Percentiles rank a stretch among this genome's conserved stretches.
Evolutionary conservation across 1,140 invertebrate species (phyloP).

Genomic region (Zaprionus vittiger): DNA sequence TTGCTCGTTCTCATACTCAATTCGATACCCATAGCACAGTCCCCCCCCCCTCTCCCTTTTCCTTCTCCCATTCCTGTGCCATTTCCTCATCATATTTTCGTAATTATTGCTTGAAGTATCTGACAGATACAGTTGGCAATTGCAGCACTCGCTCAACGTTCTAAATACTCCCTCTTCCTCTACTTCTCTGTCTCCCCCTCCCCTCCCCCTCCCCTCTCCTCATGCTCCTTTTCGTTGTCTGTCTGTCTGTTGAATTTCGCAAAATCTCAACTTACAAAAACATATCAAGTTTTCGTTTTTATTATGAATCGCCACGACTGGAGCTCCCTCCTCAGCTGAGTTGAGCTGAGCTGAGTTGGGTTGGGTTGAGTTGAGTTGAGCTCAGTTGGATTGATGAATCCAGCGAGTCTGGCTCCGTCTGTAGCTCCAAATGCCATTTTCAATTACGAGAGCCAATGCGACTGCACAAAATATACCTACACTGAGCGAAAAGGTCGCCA

Average conservation of each 20-base stretch:
- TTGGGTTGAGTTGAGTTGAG: constrained; percentile 17
- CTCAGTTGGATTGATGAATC: constrained; percentile 17
- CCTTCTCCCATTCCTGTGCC: constrained; percentile 1
- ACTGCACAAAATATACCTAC: constrained; percentile 10
- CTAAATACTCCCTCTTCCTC: constrained; percentile 5
- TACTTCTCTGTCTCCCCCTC: too few species aligned
- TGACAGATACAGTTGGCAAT: constrained; percentile 70
- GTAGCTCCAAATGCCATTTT: constrained; percentile 24
- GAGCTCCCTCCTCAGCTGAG: constrained; percentile 32
- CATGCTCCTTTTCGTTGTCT: neutral
- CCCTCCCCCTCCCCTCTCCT: neutral
- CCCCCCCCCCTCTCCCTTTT: neutral
- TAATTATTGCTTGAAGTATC: constrained; percentile 73
- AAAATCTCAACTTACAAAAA: constrained; percentile 81
- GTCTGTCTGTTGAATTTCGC: constrained; percentile 53
- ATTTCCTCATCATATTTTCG: constrained; percentile 47
- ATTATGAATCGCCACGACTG: constrained; percentile 77
- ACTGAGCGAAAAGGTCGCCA: constrained; percentile 15
- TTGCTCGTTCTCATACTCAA: constrained; percentile 3
- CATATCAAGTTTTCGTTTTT: constrained; percentile 78
- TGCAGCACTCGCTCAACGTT: constrained; percentile 34
- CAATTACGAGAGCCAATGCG: constrained; percentile 26
- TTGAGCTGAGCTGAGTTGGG: constrained; percentile 10
- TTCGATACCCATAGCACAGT: neutral
- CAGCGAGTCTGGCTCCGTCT: constrained; percentile 22